These are phyloP conservation scores for Hemicordylus capensis DNA, from an alignment of 2,113 vertebrate species.

Conservation along the genomic window DNA sequence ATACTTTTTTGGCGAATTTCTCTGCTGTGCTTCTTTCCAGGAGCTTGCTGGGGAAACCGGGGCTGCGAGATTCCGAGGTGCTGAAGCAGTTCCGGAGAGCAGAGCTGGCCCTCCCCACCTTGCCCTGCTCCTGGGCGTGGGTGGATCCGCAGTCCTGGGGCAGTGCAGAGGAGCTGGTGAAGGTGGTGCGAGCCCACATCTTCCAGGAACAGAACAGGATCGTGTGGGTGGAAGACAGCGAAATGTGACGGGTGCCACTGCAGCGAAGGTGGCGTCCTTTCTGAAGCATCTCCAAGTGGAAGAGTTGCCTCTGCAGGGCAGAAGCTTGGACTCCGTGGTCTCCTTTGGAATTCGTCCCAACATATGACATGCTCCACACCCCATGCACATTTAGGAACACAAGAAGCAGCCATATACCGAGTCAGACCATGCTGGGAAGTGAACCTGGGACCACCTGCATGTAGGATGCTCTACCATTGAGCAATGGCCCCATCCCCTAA, in stretches of 20 bases:
- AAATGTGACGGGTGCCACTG: slow-evolving; percentile 30
- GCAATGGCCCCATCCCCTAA: too few species aligned
- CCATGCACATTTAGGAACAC: too few species aligned
- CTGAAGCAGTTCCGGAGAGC: slow-evolving; percentile 67
- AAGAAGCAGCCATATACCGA: too few species aligned
- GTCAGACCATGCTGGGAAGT: too few species aligned
- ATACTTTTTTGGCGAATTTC: not conserved
- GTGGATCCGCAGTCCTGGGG: slow-evolving; percentile 70
- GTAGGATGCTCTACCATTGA: too few species aligned
- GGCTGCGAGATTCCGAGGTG: slow-evolving; percentile 74
- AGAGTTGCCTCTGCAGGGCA: slow-evolving; percentile 21
- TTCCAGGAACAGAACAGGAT: slow-evolving; percentile 79
- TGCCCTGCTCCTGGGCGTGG: slow-evolving; percentile 72
- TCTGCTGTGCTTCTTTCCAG: slow-evolving; percentile 37
- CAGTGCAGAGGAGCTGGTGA: slow-evolving; percentile 71
- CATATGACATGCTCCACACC: not conserved
- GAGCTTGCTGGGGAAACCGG: slow-evolving; percentile 68
- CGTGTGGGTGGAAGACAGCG: slow-evolving; percentile 71
- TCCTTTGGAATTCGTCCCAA: not conserved
- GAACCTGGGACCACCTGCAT: too few species aligned
- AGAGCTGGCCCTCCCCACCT: slow-evolving; percentile 63
- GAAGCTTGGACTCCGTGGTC: not conserved
- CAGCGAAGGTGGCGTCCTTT: not conserved
- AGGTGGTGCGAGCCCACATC: slow-evolving; percentile 74
- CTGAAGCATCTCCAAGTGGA: not conserved